Evolutionary conservation across 2,888 invertebrate genomes (phyloP).

Genomic region (Drosophila basisetae): DNA sequence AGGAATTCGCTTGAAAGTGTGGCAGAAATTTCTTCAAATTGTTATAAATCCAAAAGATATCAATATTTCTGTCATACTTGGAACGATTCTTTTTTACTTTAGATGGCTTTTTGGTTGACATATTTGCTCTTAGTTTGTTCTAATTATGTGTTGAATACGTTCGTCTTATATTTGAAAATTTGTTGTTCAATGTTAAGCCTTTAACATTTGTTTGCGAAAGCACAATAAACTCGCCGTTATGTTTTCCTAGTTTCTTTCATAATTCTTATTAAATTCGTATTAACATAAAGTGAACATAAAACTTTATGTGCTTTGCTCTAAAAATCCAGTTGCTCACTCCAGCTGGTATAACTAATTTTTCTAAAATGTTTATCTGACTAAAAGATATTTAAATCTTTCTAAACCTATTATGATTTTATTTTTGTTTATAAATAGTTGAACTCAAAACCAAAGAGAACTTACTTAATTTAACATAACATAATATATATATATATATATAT

Average conservation of each 20-base stretch:
- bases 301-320: constrained; percentile 7
- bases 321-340: constrained; percentile 45
- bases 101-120: constrained; percentile 43
- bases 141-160: constrained; percentile 32
- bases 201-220: constrained; percentile 46
- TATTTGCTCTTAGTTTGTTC: constrained; percentile 29
- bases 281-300: neutral
- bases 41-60: neutral
- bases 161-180: constrained; percentile 11
- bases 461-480: constrained; percentile 37
- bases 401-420: constrained; percentile 22
- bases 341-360: constrained; percentile 22
- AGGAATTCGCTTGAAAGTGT: constrained; percentile 16
- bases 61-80: constrained; percentile 3
- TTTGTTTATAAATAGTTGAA: constrained; percentile 39
- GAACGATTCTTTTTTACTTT: constrained; percentile 21
- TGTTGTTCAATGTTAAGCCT: constrained; percentile 45
- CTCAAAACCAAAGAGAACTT: constrained; percentile 38
- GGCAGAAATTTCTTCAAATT: neutral
- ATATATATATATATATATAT: constrained; percentile 39
- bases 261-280: constrained; percentile 1
- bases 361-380: neutral
- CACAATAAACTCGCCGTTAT: constrained; percentile 14
- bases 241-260: constrained; percentile 10
- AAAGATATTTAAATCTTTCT: constrained; percentile 2